Evolutionary conservation across 2,888 invertebrate species (phyloP).

Genomic region (Cheilosia scutellata): DNA sequence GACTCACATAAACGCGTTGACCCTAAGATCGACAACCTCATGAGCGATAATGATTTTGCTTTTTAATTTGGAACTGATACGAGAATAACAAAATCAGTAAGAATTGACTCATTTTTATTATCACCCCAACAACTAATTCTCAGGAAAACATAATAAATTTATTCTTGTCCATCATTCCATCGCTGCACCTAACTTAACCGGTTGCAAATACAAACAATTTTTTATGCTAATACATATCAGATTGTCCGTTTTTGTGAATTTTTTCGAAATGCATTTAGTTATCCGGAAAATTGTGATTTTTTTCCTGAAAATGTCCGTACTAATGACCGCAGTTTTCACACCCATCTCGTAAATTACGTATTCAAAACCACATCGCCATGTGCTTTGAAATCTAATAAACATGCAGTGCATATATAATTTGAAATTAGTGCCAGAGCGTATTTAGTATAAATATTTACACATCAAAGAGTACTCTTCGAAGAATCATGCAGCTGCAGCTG

Average conservation of each 20-base stretch:
- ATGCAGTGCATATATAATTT: slow-evolving; percentile 5
- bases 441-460: neutral
- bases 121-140: too few relatives aligned
- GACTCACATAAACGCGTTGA: too few relatives aligned
- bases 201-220: too few relatives aligned
- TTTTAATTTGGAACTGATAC: too few relatives aligned
- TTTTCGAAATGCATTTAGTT: neutral
- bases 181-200: too few relatives aligned
- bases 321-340: neutral
- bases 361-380: neutral
- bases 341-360: neutral
- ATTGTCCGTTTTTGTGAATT: neutral
- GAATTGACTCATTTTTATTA: too few relatives aligned
- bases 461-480: neutral
- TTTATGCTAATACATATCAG: neutral
- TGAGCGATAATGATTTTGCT: too few relatives aligned
- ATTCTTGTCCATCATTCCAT: too few relatives aligned
- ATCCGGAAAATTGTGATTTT: neutral
- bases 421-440: neutral
- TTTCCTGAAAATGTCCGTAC: neutral
- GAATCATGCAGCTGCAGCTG: slow-evolving; percentile 5
- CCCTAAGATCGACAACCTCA: too few relatives aligned
- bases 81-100: too few relatives aligned
- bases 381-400: slow-evolving; percentile 5
- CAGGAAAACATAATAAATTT: too few relatives aligned